phyloP scores from a whole-genome alignment of 1,140 invertebrate species.

The Cheumatopsyche charites region DNA sequence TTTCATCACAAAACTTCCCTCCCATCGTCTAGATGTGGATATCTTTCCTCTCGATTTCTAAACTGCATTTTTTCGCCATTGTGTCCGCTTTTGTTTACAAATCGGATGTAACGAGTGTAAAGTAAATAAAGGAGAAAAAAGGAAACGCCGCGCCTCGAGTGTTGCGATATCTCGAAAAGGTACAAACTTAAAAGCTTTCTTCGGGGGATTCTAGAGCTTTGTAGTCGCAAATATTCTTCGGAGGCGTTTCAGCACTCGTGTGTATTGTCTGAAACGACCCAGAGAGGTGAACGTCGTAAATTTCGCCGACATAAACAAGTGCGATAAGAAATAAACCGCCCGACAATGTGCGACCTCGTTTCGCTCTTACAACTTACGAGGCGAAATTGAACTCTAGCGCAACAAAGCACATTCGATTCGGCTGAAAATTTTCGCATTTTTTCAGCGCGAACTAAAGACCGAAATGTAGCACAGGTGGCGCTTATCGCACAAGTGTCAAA shows the following conservation, averaged over 20 bases:
- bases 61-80: neutral
- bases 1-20: no score
- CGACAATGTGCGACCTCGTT: neutral
- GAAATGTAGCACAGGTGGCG: no score
- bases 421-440: no score
- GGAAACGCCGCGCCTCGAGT: slow-evolving; percentile 15
- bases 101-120: slow-evolving; percentile 17
- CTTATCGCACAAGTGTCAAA: slow-evolving; percentile 16
- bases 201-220: slow-evolving; percentile 28
- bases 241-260: slow-evolving; percentile 5
- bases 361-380: neutral
- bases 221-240: slow-evolving; percentile 19
- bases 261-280: slow-evolving; percentile 6
- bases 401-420: no score
- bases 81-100: neutral
- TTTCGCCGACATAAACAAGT: slow-evolving; percentile 6
- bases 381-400: no score
- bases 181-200: slow-evolving; percentile 34
- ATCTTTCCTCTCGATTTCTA: neutral
- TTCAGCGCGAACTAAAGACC: no score
- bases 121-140: neutral
- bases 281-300: slow-evolving; percentile 1
- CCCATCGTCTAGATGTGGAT: neutral
- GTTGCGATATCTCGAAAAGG: slow-evolving; percentile 26
- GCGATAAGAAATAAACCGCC: slow-evolving; percentile 1